Conservation (phyloP, 2,888 invertebrate species). For the Nipponacmea schrenckii region DNA sequence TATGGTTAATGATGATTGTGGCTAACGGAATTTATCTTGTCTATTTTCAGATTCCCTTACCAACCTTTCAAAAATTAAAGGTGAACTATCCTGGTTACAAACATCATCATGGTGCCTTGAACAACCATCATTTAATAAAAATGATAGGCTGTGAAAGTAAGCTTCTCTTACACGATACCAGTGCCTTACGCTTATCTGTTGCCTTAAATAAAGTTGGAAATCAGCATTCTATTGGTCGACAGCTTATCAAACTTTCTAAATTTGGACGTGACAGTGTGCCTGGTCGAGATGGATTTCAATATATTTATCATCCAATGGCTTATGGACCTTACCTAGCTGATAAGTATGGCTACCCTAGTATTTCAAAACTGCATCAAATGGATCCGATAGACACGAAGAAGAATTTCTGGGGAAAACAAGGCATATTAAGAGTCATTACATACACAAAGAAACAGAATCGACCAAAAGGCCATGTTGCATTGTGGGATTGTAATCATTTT, state of each 20-base stretch:
- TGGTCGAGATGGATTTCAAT: conserved; percentile 54
- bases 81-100: conserved; percentile 60
- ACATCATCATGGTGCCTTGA: conserved; percentile 55
- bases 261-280: conserved; percentile 59
- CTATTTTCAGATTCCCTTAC: conserved; percentile 54
- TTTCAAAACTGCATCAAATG: conserved; percentile 51
- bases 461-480: conserved; percentile 63
- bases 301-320: conserved; percentile 62
- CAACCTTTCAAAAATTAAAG: conserved; percentile 53
- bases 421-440: conserved; percentile 61
- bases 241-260: conserved; percentile 55
- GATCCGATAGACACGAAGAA: conserved; percentile 54
- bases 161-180: conserved; percentile 59
- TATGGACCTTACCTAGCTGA: conserved; percentile 63
- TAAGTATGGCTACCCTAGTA: conserved; percentile 62
- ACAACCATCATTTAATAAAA: conserved; percentile 51
- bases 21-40: background rate
- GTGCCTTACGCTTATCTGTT: conserved; percentile 60
- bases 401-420: conserved; percentile 60
- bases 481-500: conserved; percentile 66
- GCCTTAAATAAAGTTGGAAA: conserved; percentile 60
- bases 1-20: no score
- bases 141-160: conserved; percentile 44
- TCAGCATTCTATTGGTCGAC: conserved; percentile 57
- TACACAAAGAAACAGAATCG: conserved; percentile 56